Percentiles rank a stretch among this genome's conserved stretches.
Evolutionary conservation across 2,113 vertebrate species (phyloP).

Genomic region (Xyliphius kryptos): DNA sequence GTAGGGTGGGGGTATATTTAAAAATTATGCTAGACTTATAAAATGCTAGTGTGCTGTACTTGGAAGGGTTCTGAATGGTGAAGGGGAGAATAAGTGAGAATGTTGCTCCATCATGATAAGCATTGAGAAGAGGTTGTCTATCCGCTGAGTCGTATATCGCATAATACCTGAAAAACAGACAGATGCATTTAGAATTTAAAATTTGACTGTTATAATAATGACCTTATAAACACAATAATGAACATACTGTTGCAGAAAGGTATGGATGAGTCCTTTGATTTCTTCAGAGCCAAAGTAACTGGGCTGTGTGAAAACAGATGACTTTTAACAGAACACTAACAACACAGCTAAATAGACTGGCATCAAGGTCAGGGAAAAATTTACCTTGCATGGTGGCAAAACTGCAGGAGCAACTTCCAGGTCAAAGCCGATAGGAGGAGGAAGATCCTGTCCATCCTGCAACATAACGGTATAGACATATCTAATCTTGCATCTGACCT

Average conservation of each 20-base stretch:
- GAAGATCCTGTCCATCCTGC: constrained; percentile 70
- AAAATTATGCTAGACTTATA: not conserved
- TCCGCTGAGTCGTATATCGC: constrained; percentile 68
- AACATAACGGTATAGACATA: not conserved
- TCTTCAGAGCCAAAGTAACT: constrained; percentile 68
- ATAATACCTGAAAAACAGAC: constrained; percentile 59
- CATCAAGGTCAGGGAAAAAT: not conserved
- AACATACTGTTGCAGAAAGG: constrained; percentile 71
- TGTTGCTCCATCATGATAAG: constrained; percentile 69
- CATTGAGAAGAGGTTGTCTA: constrained; percentile 65
- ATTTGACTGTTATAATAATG: not conserved
- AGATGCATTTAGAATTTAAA: not conserved
- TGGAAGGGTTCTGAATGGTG: constrained; percentile 53
- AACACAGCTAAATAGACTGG: not conserved
- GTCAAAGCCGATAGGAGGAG: constrained; percentile 70
- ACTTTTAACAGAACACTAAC: not conserved
- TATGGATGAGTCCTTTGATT: constrained; percentile 62
- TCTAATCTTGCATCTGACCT: not conserved
- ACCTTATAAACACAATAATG: too few species aligned
- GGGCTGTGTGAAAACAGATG: constrained; percentile 46
- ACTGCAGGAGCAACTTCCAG: constrained; percentile 59
- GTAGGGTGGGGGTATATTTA: too few species aligned
- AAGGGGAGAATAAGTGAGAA: constrained; percentile 65
- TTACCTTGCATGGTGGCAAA: constrained; percentile 68
- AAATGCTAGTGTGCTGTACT: constrained; percentile 44